phyloP scores from a whole-genome alignment of 2,888 invertebrate species.

The Zaprionus bogoriensis region DNA sequence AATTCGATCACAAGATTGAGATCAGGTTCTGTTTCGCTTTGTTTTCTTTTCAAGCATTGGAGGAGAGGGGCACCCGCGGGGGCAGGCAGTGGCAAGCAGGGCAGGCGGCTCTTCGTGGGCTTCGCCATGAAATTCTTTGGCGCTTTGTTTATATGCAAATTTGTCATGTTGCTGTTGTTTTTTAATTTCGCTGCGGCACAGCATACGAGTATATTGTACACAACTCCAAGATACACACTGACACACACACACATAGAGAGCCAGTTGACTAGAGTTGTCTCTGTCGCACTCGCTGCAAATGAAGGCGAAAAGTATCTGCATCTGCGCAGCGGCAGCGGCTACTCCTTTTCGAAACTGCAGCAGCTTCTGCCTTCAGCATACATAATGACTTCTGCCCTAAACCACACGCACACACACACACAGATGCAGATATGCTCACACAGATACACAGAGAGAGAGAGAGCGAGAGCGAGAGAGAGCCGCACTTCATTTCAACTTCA shows the following conservation, averaged over 20 bases:
- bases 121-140: conserved; percentile 35
- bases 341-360: conserved; percentile 73
- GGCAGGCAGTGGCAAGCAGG: not conserved
- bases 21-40: conserved; percentile 51
- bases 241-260: conserved; percentile 14
- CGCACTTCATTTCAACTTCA: conserved; percentile 71
- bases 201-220: conserved; percentile 32
- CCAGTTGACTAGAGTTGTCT: conserved; percentile 54
- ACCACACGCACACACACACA: conserved; percentile 20
- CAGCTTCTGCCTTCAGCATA: conserved; percentile 73
- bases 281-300: conserved; percentile 66
- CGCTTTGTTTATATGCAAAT: conserved; percentile 75
- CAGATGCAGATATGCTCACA: conserved; percentile 14
- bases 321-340: conserved; percentile 62
- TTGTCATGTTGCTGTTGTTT: conserved; percentile 43
- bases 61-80: not conserved
- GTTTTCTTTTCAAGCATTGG: conserved; percentile 28
- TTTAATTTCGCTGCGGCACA: conserved; percentile 60
- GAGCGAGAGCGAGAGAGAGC: conserved; percentile 19
- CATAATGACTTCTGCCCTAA: conserved; percentile 48
- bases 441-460: conserved; percentile 20
- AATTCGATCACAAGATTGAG: conserved; percentile 48
- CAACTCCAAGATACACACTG: conserved; percentile 31
- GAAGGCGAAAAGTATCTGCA: conserved; percentile 69
- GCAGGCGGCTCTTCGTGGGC: not conserved